Percentiles rank a stretch among this genome's conserved stretches.
Evolutionary conservation across 1,140 invertebrate genomes (phyloP).

Genomic region (Saccostrea echinata): DNA sequence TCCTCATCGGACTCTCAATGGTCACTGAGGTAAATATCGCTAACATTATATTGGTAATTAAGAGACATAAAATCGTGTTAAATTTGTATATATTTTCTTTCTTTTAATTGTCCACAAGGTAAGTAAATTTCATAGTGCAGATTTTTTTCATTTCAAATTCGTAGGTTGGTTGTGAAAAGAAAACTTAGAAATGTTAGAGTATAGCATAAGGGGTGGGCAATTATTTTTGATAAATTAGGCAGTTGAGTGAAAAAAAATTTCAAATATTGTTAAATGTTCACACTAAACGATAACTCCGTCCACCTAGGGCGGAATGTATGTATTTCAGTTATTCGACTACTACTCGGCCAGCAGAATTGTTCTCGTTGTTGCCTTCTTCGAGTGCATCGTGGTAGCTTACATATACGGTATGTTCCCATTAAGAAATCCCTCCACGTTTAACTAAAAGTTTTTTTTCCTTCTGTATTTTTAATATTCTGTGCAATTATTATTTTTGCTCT

Average conservation of each 20-base stretch:
- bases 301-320: conserved; percentile 85
- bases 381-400: conserved; percentile 87
- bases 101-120: not conserved
- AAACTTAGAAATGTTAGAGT: not conserved
- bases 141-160: not conserved
- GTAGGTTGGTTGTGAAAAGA: not conserved
- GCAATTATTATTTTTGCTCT: not conserved
- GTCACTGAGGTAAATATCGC: conserved; percentile 84
- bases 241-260: conserved; percentile 6
- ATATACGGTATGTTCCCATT: conserved; percentile 84
- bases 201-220: conserved; percentile 8
- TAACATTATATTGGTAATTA: not conserved
- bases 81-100: not conserved
- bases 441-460: no score
- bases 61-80: not conserved
- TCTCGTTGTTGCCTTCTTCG: conserved; percentile 86
- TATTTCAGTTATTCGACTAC: conserved; percentile 88
- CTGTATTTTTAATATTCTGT: no score
- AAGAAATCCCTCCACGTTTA: conserved; percentile 49
- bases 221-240: not conserved
- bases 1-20: conserved; percentile 86
- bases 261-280: conserved; percentile 34
- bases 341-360: conserved; percentile 87
- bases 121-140: conserved; percentile 4
- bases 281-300: conserved; percentile 62